These are phyloP conservation scores for Chrysocyon brachyurus DNA, from an alignment of 2,797 vertebrate species.

Conservation along the genomic window DNA sequence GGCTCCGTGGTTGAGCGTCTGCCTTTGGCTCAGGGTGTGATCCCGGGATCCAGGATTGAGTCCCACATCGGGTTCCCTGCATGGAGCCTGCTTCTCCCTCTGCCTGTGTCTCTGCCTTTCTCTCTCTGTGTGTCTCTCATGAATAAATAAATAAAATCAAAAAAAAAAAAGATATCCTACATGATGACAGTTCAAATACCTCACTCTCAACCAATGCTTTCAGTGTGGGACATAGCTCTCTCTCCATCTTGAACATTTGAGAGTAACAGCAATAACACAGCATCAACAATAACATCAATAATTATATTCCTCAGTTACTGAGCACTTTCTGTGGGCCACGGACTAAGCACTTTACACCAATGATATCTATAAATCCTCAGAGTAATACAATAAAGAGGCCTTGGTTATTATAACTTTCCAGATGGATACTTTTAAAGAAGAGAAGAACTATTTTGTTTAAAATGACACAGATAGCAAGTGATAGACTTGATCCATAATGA, in stretches of 20 bases:
- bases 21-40: no score
- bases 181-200: neutral
- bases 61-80: no score
- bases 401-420: neutral
- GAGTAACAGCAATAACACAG: neutral
- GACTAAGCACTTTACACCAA: neutral
- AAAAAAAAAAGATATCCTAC: neutral
- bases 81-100: no score
- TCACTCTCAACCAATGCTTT: neutral
- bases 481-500: neutral
- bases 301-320: neutral
- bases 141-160: no score
- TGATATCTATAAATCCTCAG: neutral
- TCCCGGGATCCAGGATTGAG: no score
- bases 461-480: neutral
- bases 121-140: no score
- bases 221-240: neutral
- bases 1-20: no score
- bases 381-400: neutral
- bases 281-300: neutral
- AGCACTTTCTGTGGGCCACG: neutral
- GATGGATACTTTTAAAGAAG: neutral
- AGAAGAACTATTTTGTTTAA: conserved; percentile 1
- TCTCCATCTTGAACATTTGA: neutral
- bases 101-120: no score